Percentiles rank a stretch among this genome's conserved stretches.
Evolutionary conservation across 92 coral and sea anemone species (phyloP).

Genomic region (Phenganax stokvisi): DNA sequence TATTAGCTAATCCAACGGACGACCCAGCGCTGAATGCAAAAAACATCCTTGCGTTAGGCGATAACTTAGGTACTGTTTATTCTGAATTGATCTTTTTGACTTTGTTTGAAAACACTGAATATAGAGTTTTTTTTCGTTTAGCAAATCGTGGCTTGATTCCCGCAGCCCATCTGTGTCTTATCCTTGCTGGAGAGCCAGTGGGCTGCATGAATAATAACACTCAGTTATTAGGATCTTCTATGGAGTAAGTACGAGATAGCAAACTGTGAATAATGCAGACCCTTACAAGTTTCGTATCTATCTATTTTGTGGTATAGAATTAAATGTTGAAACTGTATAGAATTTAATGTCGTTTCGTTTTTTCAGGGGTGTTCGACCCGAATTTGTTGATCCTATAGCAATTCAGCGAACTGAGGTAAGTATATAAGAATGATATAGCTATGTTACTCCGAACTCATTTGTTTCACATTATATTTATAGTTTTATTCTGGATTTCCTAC

Average conservation of each 20-base stretch:
- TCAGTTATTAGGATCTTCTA: slow-evolving; percentile 61
- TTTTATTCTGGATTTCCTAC: no score
- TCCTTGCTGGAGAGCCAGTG: slow-evolving; percentile 68
- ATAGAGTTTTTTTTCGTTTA: slow-evolving; percentile 1
- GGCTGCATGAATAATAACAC: slow-evolving; percentile 50
- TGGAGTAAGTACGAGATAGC: slow-evolving; percentile 49
- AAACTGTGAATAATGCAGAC: no score
- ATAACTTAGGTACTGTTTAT: slow-evolving; percentile 49
- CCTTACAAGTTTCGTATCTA: no score
- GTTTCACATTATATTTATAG: no score
- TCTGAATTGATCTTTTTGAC: neutral
- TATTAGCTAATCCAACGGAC: slow-evolving; percentile 82
- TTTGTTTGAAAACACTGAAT: neutral
- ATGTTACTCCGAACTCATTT: no score
- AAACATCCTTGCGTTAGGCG: slow-evolving; percentile 63
- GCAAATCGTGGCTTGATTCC: slow-evolving; percentile 51
- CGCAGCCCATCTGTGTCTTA: slow-evolving; percentile 83
- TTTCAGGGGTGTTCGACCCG: no score
- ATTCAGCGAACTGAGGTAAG: no score
- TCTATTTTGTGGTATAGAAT: no score
- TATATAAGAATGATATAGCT: no score
- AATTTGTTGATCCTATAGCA: no score
- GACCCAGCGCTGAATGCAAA: slow-evolving; percentile 56
- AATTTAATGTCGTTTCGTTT: no score
- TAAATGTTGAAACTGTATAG: no score